Evolutionary conservation across 2,797 vertebrate species (phyloP), one percentile per base, ranked within the genome.

Genomic region (Betta splendens): DNA sequence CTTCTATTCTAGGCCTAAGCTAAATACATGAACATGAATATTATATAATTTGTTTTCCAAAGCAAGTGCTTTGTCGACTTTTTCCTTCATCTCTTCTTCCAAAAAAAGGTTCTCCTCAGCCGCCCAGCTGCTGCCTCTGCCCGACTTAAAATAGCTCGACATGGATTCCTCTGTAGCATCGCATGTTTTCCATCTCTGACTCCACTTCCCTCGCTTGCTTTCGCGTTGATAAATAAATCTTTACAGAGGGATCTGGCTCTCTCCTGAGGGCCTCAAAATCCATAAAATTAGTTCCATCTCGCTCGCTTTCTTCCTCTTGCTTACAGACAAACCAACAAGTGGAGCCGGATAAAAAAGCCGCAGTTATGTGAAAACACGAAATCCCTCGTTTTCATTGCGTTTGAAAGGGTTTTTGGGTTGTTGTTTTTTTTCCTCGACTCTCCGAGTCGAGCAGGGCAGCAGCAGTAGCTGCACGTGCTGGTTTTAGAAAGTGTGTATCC

Each of bases 211-310:
- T 48, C 38, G 29, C 48, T 72, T 58, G 45, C 63, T 46, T 79
- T 75, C 50, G 65, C 72, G 60, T 66, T 74, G 70, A 81, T 89
- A 78, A 80, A 78, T 82, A 87, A 69, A 87, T 86, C 79, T 84
- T 79, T 70, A 65, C 52, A 76, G 66, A 74, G 40, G 56, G 53
- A 74, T 79, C 62, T 56, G 47, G 15, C 55, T 62, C 43, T 72
- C 67, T 79, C 57, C 65, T 0, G 29, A 49, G 58, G 65, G 67
- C 60, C 79, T 77, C 69, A 54, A 26, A 83, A 87, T 75, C 72
- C 73, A 75, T 80, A 73, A 79, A 79, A 83, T 84, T 58, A 46
- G 59, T 76, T 85, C 62, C 53, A 68, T 69, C 79, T 51, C 13
- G 7, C 57, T 43, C 40, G 33, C 38, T 50, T 38, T 45, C 22